A percentile compares a stretch with the other conserved stretches of the same genome.
Evolutionary conservation across 2,113 vertebrate genomes (phyloP).

Genomic region (Silurus meridionalis): DNA sequence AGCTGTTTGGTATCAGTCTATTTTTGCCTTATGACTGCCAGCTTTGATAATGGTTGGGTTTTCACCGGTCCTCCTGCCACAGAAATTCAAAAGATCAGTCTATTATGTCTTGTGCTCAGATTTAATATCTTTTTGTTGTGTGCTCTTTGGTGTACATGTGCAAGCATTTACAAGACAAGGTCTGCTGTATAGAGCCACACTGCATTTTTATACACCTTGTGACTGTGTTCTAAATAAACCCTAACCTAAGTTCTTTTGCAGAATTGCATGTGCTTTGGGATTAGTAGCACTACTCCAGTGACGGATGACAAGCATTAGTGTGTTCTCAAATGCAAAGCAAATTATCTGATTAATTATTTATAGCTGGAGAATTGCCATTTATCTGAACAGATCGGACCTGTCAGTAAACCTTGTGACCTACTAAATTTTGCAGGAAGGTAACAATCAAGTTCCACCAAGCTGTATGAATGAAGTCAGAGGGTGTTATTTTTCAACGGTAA

Average conservation of each 20-base stretch:
- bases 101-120: conserved; percentile 15
- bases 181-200: neutral
- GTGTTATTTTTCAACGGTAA: neutral
- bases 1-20: neutral
- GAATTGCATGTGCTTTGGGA: neutral
- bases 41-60: conserved; percentile 24
- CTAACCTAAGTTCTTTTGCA: neutral
- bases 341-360: conserved; percentile 31
- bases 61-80: neutral
- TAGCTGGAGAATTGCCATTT: neutral
- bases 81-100: conserved; percentile 24
- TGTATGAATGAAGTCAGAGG: neutral
- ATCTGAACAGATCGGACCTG: neutral
- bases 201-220: neutral
- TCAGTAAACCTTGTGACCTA: neutral
- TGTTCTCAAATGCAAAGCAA: neutral
- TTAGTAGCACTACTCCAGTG: neutral
- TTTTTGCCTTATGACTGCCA: conserved; percentile 25
- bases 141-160: neutral
- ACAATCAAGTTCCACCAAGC: neutral
- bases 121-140: conserved; percentile 8
- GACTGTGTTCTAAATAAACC: neutral
- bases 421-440: neutral
- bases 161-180: neutral
- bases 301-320: neutral